Conservation (phyloP, 1,140 invertebrate genomes). For the Papilio glaucus region DNA sequence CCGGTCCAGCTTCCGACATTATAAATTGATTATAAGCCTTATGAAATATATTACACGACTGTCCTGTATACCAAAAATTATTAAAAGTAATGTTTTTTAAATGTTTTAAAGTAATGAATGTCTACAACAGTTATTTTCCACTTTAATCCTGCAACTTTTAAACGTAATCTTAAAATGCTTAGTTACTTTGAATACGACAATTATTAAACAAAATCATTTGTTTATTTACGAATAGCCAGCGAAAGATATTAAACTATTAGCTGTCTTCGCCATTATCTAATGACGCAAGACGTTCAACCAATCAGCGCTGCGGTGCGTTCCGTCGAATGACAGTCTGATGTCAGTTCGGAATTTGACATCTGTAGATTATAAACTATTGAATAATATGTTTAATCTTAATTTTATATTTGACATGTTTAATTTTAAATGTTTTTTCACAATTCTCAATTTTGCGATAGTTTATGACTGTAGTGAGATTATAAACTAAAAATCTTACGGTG, state of each 20-base stretch:
- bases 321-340: neutral
- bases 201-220: neutral
- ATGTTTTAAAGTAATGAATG: neutral
- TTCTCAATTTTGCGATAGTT: too few species aligned
- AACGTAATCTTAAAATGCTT: neutral
- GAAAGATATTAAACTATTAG: neutral
- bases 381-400: neutral
- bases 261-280: neutral
- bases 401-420: too few species aligned
- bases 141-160: neutral
- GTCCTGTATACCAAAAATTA: neutral
- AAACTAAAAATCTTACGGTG: too few species aligned
- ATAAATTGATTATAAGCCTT: neutral
- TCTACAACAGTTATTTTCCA: neutral
- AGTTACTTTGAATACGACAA: neutral
- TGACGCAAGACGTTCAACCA: neutral
- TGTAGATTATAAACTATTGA: neutral
- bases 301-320: neutral
- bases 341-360: neutral
- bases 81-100: too few species aligned
- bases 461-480: too few species aligned
- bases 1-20: neutral
- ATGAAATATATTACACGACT: too few species aligned
- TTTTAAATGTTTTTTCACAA: too few species aligned
- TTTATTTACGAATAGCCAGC: slow-evolving; percentile 1